Evolutionary conservation across 2,797 vertebrate genomes (phyloP), one percentile per base, ranked within the genome.

Genomic region (Myotis vivesi): DNA sequence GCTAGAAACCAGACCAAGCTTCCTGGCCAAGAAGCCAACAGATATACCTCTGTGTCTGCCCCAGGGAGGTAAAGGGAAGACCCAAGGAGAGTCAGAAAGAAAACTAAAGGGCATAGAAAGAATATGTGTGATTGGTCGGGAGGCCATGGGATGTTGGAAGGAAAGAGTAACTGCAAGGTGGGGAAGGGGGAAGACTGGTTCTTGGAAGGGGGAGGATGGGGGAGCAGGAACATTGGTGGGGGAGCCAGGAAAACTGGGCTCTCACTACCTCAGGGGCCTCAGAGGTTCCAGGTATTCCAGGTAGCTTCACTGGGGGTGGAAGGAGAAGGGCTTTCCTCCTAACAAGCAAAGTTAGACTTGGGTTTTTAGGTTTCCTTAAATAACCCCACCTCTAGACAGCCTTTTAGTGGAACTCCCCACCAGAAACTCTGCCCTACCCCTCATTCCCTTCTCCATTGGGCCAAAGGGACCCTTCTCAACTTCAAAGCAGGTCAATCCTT

Each of bases 51-150:
- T 64, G 23, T 13, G 20, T 19, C 68, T 87, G 68, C 51, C 68
- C 28, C 10, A 0, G 15, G 22, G 38, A 87, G 38, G 68, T 57
- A 59, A 62, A 44, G 38, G 36, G 53, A 71, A 77, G 84, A 83
- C 86, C 73, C 49, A 59, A 87, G 49, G 62, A 36, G 76, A 84
- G 41, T 71, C 83, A 41, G 73, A 76, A 82, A 81, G 69, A 57
- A 95, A 96, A 87, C 2, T 0, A 59, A 90, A 87, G 72, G 46
- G 57, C 73, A 20, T 12, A 2, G 13, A 36, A 82, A 79, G 85
- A 95, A 88, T 55, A 46, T 8, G 3, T 0, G 1, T 8, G n/a
- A 36, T 36, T 1, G 1, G 38, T 71, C 66, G 59, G 23, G 33
- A 93, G 30, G 46, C 73, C 30, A 5, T 1, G 30, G 66, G n/a